A percentile compares a stretch with the other conserved stretches of the same genome.
These are phyloP conservation scores for Lochmaea crataegi DNA, from an alignment of 2,888 invertebrate genomes.

Conservation along the genomic window DNA sequence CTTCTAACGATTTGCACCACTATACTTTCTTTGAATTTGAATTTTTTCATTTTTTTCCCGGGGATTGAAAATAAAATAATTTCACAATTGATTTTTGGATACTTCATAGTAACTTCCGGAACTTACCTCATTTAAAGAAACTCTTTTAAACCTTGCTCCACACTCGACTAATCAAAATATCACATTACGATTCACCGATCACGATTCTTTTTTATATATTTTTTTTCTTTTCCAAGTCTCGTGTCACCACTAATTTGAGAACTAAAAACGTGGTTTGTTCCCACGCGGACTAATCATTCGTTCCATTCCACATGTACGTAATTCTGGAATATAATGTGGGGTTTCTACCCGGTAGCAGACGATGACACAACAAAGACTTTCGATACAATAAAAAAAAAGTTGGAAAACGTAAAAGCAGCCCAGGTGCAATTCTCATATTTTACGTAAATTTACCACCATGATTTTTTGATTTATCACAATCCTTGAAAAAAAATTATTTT, in stretches of 20 bases:
- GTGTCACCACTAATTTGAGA: slow-evolving; percentile 43
- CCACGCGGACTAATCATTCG: slow-evolving; percentile 43
- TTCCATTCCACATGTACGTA: slow-evolving; percentile 40
- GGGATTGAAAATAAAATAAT: too few relatives aligned
- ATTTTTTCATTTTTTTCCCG: too few relatives aligned
- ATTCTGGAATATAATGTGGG: slow-evolving; percentile 42
- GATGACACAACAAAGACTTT: slow-evolving; percentile 16
- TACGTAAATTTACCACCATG: too few relatives aligned
- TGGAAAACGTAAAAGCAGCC: slow-evolving; percentile 30
- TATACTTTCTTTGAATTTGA: too few relatives aligned
- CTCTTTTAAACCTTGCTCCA: too few relatives aligned
- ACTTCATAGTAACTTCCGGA: too few relatives aligned
- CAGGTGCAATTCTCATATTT: slow-evolving; percentile 11
- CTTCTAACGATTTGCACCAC: too few relatives aligned
- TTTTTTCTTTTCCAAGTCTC: background rate
- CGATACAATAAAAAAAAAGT: slow-evolving; percentile 29
- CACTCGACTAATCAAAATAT: background rate
- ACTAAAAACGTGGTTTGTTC: slow-evolving; percentile 35
- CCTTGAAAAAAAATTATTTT: background rate
- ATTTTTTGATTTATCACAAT: background rate
- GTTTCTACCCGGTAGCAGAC: slow-evolving; percentile 18
- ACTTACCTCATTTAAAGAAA: too few relatives aligned
- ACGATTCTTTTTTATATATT: background rate
- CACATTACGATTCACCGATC: slow-evolving; percentile 4
- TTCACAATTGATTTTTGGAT: too few relatives aligned